These are phyloP conservation scores for Eubasilissa splendida DNA, from an alignment of 2,888 invertebrate species.

Conservation along the genomic window DNA sequence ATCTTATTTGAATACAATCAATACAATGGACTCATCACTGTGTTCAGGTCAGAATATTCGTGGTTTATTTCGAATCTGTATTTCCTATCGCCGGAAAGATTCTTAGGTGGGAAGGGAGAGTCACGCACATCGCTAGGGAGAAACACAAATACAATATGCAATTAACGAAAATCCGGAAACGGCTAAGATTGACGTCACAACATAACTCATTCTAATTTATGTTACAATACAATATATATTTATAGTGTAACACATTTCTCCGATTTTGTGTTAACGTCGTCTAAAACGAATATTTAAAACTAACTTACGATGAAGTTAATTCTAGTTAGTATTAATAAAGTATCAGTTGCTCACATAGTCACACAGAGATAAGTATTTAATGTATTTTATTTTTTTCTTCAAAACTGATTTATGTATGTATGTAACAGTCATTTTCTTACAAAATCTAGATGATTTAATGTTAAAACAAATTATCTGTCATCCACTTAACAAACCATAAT, in stretches of 20 bases:
- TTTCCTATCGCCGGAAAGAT: slow-evolving; percentile 18
- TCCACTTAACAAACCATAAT: too few relatives aligned
- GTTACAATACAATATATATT: slow-evolving; percentile 20
- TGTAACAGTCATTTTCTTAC: too few relatives aligned
- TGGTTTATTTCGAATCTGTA: slow-evolving; percentile 34
- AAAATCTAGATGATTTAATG: too few relatives aligned
- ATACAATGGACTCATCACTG: slow-evolving; percentile 20
- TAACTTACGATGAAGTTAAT: too few relatives aligned
- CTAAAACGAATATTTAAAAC: too few relatives aligned
- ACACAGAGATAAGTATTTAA: too few relatives aligned
- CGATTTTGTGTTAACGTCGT: neutral
- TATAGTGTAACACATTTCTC: neutral
- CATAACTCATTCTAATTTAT: slow-evolving; percentile 53
- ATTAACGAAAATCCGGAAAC: slow-evolving; percentile 56
- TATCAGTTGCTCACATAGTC: too few relatives aligned
- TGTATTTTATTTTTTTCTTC: too few relatives aligned
- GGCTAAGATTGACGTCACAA: slow-evolving; percentile 53
- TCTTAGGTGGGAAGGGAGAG: slow-evolving; percentile 43
- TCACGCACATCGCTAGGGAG: slow-evolving; percentile 64
- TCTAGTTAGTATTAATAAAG: too few relatives aligned
- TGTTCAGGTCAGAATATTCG: slow-evolving; percentile 19
- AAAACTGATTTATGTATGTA: too few relatives aligned
- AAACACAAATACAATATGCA: slow-evolving; percentile 62
- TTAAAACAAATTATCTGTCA: too few relatives aligned
- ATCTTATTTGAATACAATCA: slow-evolving; percentile 25